Base-by-base conservation (phyloP, 2,797 vertebrate species). In the Phylloscopus collybita region DNA sequence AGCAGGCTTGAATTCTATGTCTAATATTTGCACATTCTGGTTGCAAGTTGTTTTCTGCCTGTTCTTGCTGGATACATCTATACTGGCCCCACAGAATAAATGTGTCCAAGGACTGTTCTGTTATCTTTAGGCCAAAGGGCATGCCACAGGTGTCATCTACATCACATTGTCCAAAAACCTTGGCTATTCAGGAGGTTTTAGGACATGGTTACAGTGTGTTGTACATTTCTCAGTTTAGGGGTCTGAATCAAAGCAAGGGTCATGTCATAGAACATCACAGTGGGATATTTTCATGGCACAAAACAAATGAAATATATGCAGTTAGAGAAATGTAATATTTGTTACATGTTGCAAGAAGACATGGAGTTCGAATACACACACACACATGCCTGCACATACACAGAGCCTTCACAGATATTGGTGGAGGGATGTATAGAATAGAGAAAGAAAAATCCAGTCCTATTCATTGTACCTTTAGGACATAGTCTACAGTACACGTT, bases 101-200 rank as follows among this genome's bases (percentile, higher is more conserved):
- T 17, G 19, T 25, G 13, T 61, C 13, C 16, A 38, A n/a, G 9
- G 30, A 26, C 11, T 29, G 7, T 56, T 54, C 11, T 29, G 7
- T 56, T 54, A 13, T 14, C 18, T 30, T 56, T 36, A 73, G 29
- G 49, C 32, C 49, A 67, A 87, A 67, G 38, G 13, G 5, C 23
- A 42, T 2, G 3, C 38, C 38, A 72, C 1, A 4, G 10, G 6
- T 83, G 13, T 53, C 9, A 57, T 30, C 30, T 67, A 19, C 22
- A 27, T 73, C 57, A 61, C 47, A 44, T 3, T 0, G 0, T 20
- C 22, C 32, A 59, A 74, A 76, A 26, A 25, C 25, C 6, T 36
- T 44, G 32, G 15, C 20, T 56, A 6, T 64, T 59, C 25, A 45
- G 9, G 13, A 29, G 11, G 4, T 17, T 80, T 82, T 36, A 67